phyloP scores from a whole-genome alignment of 1,140 invertebrate genomes.

The Phymorhynchus buccinoides region DNA sequence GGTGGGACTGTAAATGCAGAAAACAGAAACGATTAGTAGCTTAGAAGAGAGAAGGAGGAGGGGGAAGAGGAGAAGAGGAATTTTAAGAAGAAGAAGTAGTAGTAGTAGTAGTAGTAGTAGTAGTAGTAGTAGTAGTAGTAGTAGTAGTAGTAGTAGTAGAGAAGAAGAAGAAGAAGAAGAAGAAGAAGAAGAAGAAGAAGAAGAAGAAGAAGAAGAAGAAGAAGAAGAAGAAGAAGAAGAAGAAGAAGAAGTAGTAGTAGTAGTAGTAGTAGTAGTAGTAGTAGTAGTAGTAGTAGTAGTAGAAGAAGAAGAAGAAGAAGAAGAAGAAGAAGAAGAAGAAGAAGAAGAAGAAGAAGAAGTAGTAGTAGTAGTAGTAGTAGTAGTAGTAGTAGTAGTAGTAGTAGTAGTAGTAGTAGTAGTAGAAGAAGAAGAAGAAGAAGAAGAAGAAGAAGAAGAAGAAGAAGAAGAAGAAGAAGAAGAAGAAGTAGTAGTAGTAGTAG shows the following conservation, averaged over 20 bases:
- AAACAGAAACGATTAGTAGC: no score
- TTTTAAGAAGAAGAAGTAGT: no score
- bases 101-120: no score
- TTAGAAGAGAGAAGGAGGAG: no score
- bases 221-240: not conserved
- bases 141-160: no score
- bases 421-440: not conserved
- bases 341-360: not conserved
- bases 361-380: constrained; percentile 25
- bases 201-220: not conserved
- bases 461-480: not conserved
- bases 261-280: constrained; percentile 1
- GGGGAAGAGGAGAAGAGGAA: no score
- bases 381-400: constrained; percentile 15
- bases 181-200: not conserved
- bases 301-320: not conserved
- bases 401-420: constrained; percentile 13
- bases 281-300: not conserved
- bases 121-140: no score
- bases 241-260: not conserved
- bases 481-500: not conserved
- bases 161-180: not conserved
- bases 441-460: not conserved
- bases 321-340: not conserved
- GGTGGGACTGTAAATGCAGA: no score